A percentile compares a stretch with the other conserved stretches of the same genome.
phyloP scores from a whole-genome alignment of 2,113 vertebrate species.

The Dascyllus trimaculatus region DNA sequence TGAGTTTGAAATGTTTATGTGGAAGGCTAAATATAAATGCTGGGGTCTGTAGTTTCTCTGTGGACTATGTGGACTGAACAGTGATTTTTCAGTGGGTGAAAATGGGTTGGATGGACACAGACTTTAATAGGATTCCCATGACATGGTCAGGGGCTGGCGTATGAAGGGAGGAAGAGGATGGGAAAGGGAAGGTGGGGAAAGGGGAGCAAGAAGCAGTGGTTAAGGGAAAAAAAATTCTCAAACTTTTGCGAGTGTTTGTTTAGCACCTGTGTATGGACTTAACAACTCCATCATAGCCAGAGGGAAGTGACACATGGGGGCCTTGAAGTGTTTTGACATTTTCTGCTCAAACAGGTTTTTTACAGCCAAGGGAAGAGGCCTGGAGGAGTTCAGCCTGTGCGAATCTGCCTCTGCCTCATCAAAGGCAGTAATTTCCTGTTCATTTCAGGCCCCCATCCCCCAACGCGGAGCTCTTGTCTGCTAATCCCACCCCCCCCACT shows the following conservation, averaged over 20 bases:
- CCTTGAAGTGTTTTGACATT: slow-evolving; percentile 70
- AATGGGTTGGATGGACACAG: slow-evolving; percentile 52
- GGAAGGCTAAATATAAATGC: slow-evolving; percentile 30
- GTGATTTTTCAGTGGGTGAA: slow-evolving; percentile 40
- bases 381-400: slow-evolving; percentile 80
- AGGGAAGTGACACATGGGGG: slow-evolving; percentile 63
- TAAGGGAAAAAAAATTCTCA: background rate
- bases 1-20: slow-evolving; percentile 54
- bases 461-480: slow-evolving; percentile 77
- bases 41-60: slow-evolving; percentile 5
- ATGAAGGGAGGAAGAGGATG: slow-evolving; percentile 36
- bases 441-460: slow-evolving; percentile 85
- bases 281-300: slow-evolving; percentile 48
- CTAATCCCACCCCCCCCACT: slow-evolving; percentile 78
- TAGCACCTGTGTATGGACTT: slow-evolving; percentile 66
- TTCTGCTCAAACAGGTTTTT: slow-evolving; percentile 70
- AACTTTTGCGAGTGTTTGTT: slow-evolving; percentile 70
- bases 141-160: slow-evolving; percentile 56
- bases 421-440: slow-evolving; percentile 98
- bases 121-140: slow-evolving; percentile 74
- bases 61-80: slow-evolving; percentile 28
- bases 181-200: slow-evolving; percentile 20
- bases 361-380: slow-evolving; percentile 54
- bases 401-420: slow-evolving; percentile 90
- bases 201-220: background rate